These are phyloP conservation scores for Heliconius nattereri DNA, from an alignment of 1,140 invertebrate genomes.

Conservation along the genomic window DNA sequence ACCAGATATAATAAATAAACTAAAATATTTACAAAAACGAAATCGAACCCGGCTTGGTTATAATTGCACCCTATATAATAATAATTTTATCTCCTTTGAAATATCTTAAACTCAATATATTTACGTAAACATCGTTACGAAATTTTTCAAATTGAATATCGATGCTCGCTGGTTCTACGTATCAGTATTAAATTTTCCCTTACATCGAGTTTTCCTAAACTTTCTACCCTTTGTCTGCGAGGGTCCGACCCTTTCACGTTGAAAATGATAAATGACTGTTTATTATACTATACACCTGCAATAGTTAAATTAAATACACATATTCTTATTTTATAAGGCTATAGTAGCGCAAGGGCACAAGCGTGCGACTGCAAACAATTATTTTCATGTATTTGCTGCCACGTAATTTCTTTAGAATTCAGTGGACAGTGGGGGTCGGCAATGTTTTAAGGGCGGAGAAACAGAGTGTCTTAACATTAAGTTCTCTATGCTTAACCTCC, in stretches of 20 bases:
- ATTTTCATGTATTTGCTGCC: too few relatives aligned
- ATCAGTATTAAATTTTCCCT: constrained; percentile 31
- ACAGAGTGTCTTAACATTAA: not conserved
- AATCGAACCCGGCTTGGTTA: not conserved
- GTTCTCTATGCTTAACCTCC: not conserved
- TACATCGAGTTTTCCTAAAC: constrained; percentile 31
- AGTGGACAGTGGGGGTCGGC: not conserved
- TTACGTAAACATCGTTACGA: not conserved
- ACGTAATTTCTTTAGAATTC: not conserved
- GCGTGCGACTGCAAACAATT: too few relatives aligned
- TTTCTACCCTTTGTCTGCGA: constrained; percentile 35
- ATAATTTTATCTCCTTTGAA: too few relatives aligned
- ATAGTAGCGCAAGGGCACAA: too few relatives aligned
- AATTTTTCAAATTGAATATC: constrained; percentile 16
- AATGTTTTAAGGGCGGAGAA: not conserved
- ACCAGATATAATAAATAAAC: too few relatives aligned
- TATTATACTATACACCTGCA: constrained; percentile 29
- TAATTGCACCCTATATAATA: not conserved
- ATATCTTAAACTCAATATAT: not conserved
- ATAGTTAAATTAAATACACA: constrained; percentile 20
- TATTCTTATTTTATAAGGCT: not conserved
- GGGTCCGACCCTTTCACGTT: constrained; percentile 35
- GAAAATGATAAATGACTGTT: constrained; percentile 38
- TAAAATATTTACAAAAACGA: too few relatives aligned
- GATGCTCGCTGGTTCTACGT: constrained; percentile 17